Evolutionary conservation across 2,888 invertebrate species (phyloP), one percentile per base, ranked within the genome.

Genomic region (Iphiclides podalirius): DNA sequence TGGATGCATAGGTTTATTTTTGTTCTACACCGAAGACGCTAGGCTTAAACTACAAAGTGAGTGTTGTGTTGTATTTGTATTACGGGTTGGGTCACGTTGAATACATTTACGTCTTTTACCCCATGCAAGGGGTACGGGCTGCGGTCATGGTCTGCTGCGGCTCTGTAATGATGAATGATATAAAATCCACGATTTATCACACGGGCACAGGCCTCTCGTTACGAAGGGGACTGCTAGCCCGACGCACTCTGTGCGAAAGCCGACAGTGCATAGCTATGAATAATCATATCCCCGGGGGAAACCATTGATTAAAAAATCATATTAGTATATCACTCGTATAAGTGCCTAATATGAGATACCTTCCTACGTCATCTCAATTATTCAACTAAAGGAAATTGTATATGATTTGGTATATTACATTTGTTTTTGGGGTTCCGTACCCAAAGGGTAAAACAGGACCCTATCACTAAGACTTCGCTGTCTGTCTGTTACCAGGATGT

Each of bases 11-110:
- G 55, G 49, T 52, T 52, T 53, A 56, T 67, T 67, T 66, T 61
- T 43, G 48, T 51, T 23, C 47, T 60, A 60, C 64, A 66, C 69
- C 61, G 61, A 59, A 66, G 64, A 67, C 63, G 55, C 61, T 26
- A 23, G 1, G 42, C 6, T 20, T 4, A 20, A 20, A 20, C 13
- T 33, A 12, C 20, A 17, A 17, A 34, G 13, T 17, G 20, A 11
- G 28, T 26, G 26, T 12, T n/a, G 31, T n/a, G 12, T 31, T 31
- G n/a, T 31, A 12, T 41, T 41, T 12, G 4, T 15, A 28, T 15
- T 16, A 11, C 33, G 16, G 34, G 15, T 17, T 13, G 17, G 26
- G 12, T 16, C 16, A 16, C 39, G 15, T 47, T 40, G 11, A 31
- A 31, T n/a, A 11, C 31, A 12, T 31, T 31, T 11, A 31, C 11